These are phyloP conservation scores for Plodia interpunctella DNA, from an alignment of 1,140 invertebrate genomes.

Conservation along the genomic window DNA sequence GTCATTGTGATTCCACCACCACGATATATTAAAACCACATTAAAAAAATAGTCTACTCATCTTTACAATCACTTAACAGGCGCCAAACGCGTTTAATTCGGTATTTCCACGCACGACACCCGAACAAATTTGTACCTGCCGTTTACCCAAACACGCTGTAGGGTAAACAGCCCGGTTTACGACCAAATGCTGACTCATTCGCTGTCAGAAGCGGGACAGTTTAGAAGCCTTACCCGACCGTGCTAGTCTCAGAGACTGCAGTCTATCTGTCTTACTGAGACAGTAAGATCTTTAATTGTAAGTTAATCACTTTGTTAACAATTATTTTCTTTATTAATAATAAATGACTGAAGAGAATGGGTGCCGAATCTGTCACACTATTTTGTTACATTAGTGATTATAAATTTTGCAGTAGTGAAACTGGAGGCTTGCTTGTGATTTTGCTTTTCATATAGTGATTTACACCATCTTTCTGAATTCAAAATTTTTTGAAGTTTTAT, in stretches of 20 bases:
- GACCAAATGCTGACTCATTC: background rate
- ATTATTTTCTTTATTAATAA: no score
- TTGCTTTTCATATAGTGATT: no score
- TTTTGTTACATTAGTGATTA: no score
- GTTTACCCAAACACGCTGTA: background rate
- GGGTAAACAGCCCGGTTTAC: constrained; percentile 2
- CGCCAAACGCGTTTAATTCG: background rate
- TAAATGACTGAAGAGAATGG: no score
- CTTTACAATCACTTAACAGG: constrained; percentile 3
- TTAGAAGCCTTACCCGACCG: background rate
- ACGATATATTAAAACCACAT: background rate
- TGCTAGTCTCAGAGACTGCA: background rate
- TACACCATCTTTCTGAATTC: no score
- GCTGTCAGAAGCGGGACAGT: background rate
- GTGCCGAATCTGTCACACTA: no score
- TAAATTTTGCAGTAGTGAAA: no score
- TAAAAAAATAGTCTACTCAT: background rate
- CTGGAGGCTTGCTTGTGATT: no score
- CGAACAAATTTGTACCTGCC: constrained; percentile 3
- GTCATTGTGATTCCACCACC: background rate
- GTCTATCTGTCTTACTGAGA: no score
- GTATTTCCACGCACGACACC: constrained; percentile 1
- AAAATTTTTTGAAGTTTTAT: no score
- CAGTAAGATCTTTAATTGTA: no score
- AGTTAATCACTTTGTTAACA: no score